Evolutionary conservation across 2,888 invertebrate species (phyloP), one percentile per base, ranked within the genome.

Genomic region (Alcis repandata): DNA sequence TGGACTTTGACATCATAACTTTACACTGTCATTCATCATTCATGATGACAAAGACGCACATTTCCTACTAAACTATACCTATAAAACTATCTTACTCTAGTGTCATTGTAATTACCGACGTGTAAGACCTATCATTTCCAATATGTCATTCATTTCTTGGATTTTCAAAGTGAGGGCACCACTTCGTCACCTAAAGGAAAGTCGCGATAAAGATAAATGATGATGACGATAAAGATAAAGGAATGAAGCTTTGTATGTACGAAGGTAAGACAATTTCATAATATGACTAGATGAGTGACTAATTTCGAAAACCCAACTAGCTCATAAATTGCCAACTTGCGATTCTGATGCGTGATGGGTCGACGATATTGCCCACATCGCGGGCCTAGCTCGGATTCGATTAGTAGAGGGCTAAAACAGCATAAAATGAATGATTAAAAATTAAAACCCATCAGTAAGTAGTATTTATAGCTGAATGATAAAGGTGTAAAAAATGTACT

Each of bases 1-100:
- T 66, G 57, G 52, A 60, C 65, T 66, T 57, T 60, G 52, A 8
- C 27, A 51, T 22, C 33, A 51, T 49, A 15, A 20, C 51, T 51
- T 15, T 27, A 15, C 22, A n/a, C 33, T 33, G 48, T 22, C 38
- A 45, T 53, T 56, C 48, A 49, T 49, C 56, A 45, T 51, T 33
- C 27, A 48, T 54, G 32, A 56, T 51, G 51, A 36, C 36, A 20
- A 51, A 36, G 36, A 36, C 8, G 19, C 20, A 49, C 1, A 10
- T 11, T 51, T 17, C 33, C 17, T 49, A 33, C 15, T 32, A 13
- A 32, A 3, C 6, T 6, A 27, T 27, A 6, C 27, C 27, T 27
- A 27, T 27, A 27, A 27, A 4, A 6, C 3, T 27, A 27, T 27
- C 27, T 6, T 6, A 17, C 15, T 15, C 13, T 40, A 13, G n/a